These are phyloP conservation scores for Exaiptasia diaphana DNA, from an alignment of 64 coral and sea anemone species.

Conservation along the genomic window DNA sequence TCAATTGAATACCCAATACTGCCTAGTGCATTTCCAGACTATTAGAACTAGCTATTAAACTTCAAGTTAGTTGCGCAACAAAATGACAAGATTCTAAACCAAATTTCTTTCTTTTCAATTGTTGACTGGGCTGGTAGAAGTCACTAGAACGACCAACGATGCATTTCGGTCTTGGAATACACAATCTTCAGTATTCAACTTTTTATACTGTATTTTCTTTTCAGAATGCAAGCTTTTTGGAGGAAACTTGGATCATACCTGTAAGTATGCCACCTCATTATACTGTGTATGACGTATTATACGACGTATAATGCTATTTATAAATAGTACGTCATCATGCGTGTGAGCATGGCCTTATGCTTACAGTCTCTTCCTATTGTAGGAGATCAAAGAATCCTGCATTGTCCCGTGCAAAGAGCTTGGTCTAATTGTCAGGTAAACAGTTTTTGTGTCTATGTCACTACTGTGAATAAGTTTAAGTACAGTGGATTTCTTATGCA, in stretches of 20 bases:
- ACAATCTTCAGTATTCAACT: background rate
- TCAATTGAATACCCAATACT: no score
- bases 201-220: background rate
- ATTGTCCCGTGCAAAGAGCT: slow-evolving; percentile 92
- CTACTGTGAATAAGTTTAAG: background rate
- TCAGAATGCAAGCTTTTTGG: slow-evolving; percentile 82
- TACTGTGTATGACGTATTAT: no score
- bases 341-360: no score
- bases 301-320: background rate
- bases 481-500: background rate
- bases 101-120: no score
- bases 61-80: no score
- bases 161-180: no score
- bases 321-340: background rate
- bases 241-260: slow-evolving; percentile 76
- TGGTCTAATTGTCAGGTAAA: slow-evolving; percentile 71
- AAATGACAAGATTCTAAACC: no score
- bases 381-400: slow-evolving; percentile 65
- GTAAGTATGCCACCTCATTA: no score
- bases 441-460: background rate
- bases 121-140: no score
- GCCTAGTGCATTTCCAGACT: no score
- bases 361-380: background rate
- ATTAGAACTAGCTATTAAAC: no score
- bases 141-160: no score